Conservation (phyloP, 1,140 invertebrate species). For the Drosophila prosaltans region DNA sequence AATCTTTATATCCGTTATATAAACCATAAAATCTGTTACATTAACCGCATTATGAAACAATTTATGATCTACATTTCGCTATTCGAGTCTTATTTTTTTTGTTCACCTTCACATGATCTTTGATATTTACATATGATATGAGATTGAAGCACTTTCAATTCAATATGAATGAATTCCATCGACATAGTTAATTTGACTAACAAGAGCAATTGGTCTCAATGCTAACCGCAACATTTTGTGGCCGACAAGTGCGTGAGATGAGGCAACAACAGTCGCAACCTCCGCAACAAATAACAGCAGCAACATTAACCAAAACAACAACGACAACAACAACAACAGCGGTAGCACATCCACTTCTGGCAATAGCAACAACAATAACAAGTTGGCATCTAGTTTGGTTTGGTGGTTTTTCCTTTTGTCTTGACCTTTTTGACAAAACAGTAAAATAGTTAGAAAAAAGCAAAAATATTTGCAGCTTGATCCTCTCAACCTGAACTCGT, state of each 20-base stretch:
- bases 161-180: slow-evolving; percentile 32
- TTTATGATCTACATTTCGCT: not conserved
- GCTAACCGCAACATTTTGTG: slow-evolving; percentile 55
- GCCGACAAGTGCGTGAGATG: slow-evolving; percentile 55
- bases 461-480: slow-evolving; percentile 70
- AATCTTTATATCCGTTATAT: too few species aligned
- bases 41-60: not conserved
- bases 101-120: slow-evolving; percentile 9
- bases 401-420: slow-evolving; percentile 61
- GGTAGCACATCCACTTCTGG: slow-evolving; percentile 3
- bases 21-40: too few species aligned
- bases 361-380: slow-evolving; percentile 29
- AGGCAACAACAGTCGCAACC: slow-evolving; percentile 10
- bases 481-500: slow-evolving; percentile 60
- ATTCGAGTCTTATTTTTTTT: not conserved
- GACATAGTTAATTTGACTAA: slow-evolving; percentile 40
- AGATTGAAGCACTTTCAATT: slow-evolving; percentile 1
- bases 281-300: not conserved
- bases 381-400: slow-evolving; percentile 55
- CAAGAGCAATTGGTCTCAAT: slow-evolving; percentile 53
- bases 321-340: slow-evolving; percentile 6
- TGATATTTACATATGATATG: slow-evolving; percentile 5
- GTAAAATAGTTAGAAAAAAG: not conserved
- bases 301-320: slow-evolving; percentile 1
- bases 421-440: slow-evolving; percentile 74